A percentile compares a stretch with the other conserved stretches of the same genome.
Evolutionary conservation across 2,888 invertebrate species (phyloP).

Genomic region (Lapara coniferarum): DNA sequence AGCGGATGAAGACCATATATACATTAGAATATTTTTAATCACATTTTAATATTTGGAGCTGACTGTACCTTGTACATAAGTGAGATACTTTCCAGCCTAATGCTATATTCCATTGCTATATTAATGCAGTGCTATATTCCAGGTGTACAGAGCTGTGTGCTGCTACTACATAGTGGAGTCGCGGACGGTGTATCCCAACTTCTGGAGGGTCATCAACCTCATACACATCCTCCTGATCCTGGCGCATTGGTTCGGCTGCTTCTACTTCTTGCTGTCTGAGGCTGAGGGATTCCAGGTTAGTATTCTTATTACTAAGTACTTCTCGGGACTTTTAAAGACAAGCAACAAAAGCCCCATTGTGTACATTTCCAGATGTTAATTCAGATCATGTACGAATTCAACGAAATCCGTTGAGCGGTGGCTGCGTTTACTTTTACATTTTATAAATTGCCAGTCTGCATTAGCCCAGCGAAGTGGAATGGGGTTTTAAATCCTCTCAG

Average conservation of each 20-base stretch:
- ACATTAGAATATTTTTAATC: too few relatives aligned
- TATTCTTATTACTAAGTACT: not conserved
- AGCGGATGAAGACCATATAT: too few relatives aligned
- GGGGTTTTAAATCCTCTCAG: too few relatives aligned
- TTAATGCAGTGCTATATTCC: constrained; percentile 32
- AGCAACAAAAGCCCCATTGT: not conserved
- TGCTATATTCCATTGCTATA: too few relatives aligned
- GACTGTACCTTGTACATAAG: too few relatives aligned
- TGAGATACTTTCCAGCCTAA: not conserved
- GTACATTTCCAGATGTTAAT: not conserved
- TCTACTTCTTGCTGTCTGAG: constrained; percentile 97
- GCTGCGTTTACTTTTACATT: too few relatives aligned
- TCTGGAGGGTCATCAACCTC: constrained; percentile 97
- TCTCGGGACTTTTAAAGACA: not conserved
- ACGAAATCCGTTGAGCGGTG: too few relatives aligned
- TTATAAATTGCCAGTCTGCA: too few relatives aligned
- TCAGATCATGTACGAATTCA: too few relatives aligned
- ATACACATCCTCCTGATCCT: constrained; percentile 97
- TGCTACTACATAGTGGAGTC: constrained; percentile 99
- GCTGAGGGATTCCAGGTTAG: constrained; percentile 92
- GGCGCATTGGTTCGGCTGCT: constrained; percentile 99
- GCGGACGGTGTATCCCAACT: constrained; percentile 96
- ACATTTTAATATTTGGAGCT: too few relatives aligned
- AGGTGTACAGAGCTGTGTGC: constrained; percentile 95
- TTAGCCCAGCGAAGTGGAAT: too few relatives aligned